A percentile compares a stretch with the other conserved stretches of the same genome.
Evolutionary conservation across 2,797 vertebrate genomes (phyloP).

Genomic region (Cheirogaleus major): DNA sequence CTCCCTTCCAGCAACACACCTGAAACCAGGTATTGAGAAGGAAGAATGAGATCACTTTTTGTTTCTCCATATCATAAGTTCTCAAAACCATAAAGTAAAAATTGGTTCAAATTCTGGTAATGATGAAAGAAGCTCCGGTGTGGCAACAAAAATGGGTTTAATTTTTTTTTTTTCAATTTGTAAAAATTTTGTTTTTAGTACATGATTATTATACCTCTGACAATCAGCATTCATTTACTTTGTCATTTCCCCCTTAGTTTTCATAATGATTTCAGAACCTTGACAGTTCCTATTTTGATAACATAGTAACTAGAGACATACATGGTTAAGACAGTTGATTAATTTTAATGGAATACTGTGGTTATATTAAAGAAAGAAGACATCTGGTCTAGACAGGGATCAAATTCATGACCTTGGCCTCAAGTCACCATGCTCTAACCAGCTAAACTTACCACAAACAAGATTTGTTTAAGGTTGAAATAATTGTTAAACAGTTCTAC

Average conservation of each 20-base stretch:
- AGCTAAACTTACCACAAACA: neutral
- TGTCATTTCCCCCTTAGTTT: neutral
- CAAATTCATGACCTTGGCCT: neutral
- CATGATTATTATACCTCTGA: neutral
- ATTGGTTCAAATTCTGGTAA: neutral
- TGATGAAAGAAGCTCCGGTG: neutral
- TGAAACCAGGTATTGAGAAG: neutral
- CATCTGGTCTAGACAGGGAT: neutral
- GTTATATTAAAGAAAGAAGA: neutral
- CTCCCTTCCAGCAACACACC: neutral
- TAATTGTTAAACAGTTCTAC: neutral
- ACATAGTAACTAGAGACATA: neutral
- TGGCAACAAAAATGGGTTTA: neutral
- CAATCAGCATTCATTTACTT: fast-evolving
- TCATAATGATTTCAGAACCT: neutral
- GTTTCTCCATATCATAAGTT: neutral
- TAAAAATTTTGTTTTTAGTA: neutral
- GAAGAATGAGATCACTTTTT: neutral
- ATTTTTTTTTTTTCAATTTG: neutral
- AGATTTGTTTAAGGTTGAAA: neutral
- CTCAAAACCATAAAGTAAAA: neutral
- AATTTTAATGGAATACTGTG: neutral
- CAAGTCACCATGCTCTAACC: neutral
- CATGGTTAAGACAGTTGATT: neutral
- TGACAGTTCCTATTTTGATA: neutral